Conservation (phyloP, 2,113 vertebrate species). For the Circaetus cinerascens region DNA sequence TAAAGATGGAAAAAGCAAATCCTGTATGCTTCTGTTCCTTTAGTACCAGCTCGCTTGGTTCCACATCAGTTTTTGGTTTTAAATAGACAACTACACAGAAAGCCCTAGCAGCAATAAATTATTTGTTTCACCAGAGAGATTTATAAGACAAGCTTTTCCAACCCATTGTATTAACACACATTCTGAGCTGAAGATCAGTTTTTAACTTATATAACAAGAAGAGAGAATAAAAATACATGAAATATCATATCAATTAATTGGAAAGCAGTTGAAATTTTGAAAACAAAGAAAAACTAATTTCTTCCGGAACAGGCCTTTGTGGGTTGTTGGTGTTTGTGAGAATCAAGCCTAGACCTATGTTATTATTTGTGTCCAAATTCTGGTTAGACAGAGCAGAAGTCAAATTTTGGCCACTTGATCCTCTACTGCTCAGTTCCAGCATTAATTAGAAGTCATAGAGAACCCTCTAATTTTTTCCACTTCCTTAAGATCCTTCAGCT, state of each 20-base stretch:
- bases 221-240: background rate
- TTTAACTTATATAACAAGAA: background rate
- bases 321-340: background rate
- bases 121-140: background rate
- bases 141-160: background rate
- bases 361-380: background rate
- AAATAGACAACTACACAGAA: background rate
- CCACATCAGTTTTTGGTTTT: background rate
- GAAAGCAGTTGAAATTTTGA: background rate
- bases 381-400: background rate
- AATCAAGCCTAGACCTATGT: background rate
- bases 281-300: background rate
- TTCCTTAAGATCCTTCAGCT: background rate
- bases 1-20: background rate
- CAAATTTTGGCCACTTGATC: background rate
- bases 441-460: background rate
- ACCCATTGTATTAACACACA: background rate
- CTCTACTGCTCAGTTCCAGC: background rate
- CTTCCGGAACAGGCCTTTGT: background rate
- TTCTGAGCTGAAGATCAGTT: background rate
- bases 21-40: background rate
- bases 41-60: background rate
- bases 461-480: background rate
- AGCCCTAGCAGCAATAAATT: background rate
- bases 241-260: background rate